These are phyloP conservation scores for Caradrina clavipalpis DNA, from an alignment of 2,888 invertebrate species.

Conservation along the genomic window DNA sequence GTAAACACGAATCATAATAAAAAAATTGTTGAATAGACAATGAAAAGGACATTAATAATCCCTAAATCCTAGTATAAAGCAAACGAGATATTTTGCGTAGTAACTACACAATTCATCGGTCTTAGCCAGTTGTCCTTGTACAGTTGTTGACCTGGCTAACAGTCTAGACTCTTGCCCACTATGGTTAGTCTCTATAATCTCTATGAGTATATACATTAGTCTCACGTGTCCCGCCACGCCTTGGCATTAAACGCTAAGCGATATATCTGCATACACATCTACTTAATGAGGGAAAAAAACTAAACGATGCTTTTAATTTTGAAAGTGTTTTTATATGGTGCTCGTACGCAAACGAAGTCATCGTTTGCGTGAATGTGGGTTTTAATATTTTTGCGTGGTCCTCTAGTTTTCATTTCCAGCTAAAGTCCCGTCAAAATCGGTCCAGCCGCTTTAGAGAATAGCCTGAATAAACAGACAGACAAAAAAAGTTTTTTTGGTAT, in stretches of 20 bases:
- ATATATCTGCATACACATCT: conserved; percentile 24
- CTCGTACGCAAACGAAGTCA: too few species aligned
- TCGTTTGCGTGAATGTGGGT: too few species aligned
- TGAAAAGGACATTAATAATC: conserved; percentile 1
- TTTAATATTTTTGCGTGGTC: too few species aligned
- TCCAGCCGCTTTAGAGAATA: too few species aligned
- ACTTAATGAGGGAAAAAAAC: conserved; percentile 27
- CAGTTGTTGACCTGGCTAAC: conserved; percentile 16
- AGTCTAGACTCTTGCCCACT: conserved; percentile 1
- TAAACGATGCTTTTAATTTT: background rate
- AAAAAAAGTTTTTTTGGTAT: too few species aligned
- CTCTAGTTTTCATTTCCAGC: too few species aligned
- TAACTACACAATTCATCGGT: background rate
- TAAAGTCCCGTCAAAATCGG: too few species aligned
- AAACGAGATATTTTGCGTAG: background rate
- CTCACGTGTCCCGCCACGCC: conserved; percentile 44
- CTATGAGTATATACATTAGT: background rate
- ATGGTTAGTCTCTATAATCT: background rate
- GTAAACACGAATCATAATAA: background rate
- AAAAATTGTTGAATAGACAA: too few species aligned
- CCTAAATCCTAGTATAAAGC: background rate
- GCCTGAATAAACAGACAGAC: too few species aligned
- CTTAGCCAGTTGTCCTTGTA: conserved; percentile 31
- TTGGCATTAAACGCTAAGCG: conserved; percentile 24
- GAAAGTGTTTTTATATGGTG: background rate